Conservation (phyloP, 2,888 invertebrate genomes). For the Noctua comes region DNA sequence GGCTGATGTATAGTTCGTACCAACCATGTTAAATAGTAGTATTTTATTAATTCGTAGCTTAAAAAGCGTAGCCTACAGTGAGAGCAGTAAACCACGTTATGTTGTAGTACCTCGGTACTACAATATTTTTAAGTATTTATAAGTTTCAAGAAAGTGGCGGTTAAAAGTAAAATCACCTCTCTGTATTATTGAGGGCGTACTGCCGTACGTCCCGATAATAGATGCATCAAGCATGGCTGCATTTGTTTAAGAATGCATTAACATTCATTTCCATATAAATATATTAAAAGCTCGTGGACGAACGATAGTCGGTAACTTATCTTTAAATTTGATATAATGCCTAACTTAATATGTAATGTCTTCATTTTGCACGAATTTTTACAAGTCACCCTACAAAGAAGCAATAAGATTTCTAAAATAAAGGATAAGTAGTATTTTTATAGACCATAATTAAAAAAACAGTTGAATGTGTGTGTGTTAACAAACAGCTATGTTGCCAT, state of each 20-base stretch:
- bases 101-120: background rate
- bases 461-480: background rate
- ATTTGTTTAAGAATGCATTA: slow-evolving; percentile 88
- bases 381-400: slow-evolving; percentile 16
- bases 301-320: slow-evolving; percentile 72
- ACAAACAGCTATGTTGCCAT: slow-evolving; percentile 5
- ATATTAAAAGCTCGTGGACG: slow-evolving; percentile 69
- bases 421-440: slow-evolving; percentile 45
- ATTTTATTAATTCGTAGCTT: slow-evolving; percentile 21
- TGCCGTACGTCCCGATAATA: slow-evolving; percentile 72
- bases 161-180: slow-evolving; percentile 49
- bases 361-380: slow-evolving; percentile 55
- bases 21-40: background rate
- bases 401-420: slow-evolving; percentile 20
- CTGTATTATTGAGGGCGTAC: slow-evolving; percentile 74
- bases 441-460: slow-evolving; percentile 33
- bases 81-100: slow-evolving; percentile 1
- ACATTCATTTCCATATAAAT: slow-evolving; percentile 73
- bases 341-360: slow-evolving; percentile 45
- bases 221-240: slow-evolving; percentile 75
- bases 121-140: slow-evolving; percentile 9
- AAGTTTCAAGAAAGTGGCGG: background rate
- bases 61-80: slow-evolving; percentile 9
- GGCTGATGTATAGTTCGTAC: background rate
- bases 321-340: slow-evolving; percentile 44